Evolutionary conservation across 2,888 invertebrate species (phyloP).

Genomic region (Trichogramma evanescens): DNA sequence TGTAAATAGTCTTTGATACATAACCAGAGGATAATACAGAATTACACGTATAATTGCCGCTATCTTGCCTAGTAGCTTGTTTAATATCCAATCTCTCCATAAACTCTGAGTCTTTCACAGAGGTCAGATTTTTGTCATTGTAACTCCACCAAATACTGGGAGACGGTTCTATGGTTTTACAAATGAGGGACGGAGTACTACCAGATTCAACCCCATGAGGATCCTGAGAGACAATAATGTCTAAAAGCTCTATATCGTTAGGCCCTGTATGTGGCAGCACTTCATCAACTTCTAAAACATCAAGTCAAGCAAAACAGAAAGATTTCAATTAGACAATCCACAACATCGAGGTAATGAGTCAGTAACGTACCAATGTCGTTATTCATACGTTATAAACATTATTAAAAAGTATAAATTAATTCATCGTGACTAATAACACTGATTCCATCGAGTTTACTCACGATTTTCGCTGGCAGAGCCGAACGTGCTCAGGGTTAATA

Average conservation of each 20-base stretch:
- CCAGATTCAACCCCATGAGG: conserved; percentile 40
- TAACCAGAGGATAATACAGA: conserved; percentile 46
- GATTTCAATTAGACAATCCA: no score
- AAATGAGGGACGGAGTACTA: conserved; percentile 49
- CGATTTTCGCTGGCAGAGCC: no score
- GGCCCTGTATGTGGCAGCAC: neutral
- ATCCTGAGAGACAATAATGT: conserved; percentile 38
- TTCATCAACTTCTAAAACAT: neutral
- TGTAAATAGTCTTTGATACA: conserved; percentile 36
- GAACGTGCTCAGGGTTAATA: conserved; percentile 33
- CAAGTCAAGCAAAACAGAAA: no score
- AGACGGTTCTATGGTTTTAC: conserved; percentile 50
- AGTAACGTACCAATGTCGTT: no score
- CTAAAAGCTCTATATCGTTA: conserved; percentile 20
- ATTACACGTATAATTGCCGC: conserved; percentile 57
- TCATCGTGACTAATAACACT: no score
- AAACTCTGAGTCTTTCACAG: conserved; percentile 36
- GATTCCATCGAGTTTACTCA: no score
- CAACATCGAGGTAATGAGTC: no score
- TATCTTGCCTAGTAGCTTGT: conserved; percentile 53
- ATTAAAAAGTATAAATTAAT: no score
- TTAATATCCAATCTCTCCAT: conserved; percentile 51
- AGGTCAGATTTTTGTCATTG: conserved; percentile 53
- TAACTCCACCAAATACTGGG: conserved; percentile 56
- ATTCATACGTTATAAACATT: no score